A percentile compares a stretch with the other conserved stretches of the same genome.
Conservation (phyloP, 2,113 vertebrate genomes). For the Phodopus roborovskii region DNA sequence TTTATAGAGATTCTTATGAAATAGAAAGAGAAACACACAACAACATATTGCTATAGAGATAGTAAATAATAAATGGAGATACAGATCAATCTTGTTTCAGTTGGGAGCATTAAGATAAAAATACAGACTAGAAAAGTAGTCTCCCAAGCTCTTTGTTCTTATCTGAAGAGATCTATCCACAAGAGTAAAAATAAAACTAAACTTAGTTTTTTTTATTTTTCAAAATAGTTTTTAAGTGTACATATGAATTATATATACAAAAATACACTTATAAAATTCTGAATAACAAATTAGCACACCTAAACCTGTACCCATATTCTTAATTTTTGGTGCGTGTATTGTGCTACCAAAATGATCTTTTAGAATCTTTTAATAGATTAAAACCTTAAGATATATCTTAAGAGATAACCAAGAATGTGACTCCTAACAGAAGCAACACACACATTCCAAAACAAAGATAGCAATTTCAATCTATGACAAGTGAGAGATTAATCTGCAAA, state of each 20-base stretch:
- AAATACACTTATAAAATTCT: slow-evolving; percentile 22
- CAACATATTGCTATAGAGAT: neutral
- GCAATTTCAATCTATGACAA: neutral
- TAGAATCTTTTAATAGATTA: neutral
- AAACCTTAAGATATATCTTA: neutral
- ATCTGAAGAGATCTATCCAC: neutral
- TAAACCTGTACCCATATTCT: neutral
- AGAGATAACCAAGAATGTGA: neutral
- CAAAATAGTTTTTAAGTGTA: neutral
- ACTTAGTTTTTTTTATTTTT: neutral
- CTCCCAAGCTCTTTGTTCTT: neutral
- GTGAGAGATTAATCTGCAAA: neutral
- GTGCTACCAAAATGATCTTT: neutral
- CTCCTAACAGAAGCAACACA: neutral
- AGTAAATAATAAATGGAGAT: neutral
- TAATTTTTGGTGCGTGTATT: neutral
- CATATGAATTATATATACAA: neutral
- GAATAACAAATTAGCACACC: slow-evolving; percentile 2
- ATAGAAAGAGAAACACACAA: neutral
- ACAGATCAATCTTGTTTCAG: neutral
- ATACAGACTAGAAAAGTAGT: neutral
- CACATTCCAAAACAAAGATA: slow-evolving; percentile 25
- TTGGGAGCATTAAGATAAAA: neutral
- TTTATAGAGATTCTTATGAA: neutral
- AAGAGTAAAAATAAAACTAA: slow-evolving; percentile 27